These are phyloP conservation scores for Oegoconia quadripuncta DNA, from an alignment of 2,888 invertebrate species.

Conservation along the genomic window DNA sequence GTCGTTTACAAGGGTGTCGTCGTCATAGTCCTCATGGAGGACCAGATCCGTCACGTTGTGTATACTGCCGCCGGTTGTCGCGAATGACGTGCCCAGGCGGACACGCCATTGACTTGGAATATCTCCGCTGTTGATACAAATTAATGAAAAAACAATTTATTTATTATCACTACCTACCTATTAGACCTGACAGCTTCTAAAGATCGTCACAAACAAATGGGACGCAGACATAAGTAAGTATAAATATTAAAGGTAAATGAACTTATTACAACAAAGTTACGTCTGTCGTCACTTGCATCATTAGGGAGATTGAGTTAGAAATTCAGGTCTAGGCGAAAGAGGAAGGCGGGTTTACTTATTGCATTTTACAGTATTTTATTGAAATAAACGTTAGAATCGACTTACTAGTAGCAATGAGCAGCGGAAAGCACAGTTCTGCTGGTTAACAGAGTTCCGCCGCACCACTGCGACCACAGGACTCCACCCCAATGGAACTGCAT, in stretches of 20 bases:
- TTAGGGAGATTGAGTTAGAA: too few species aligned
- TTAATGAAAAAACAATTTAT: background rate
- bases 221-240: background rate
- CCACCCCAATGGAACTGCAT: slow-evolving; percentile 36
- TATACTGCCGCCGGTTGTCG: slow-evolving; percentile 29
- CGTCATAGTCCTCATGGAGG: slow-evolving; percentile 31
- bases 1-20: slow-evolving; percentile 29
- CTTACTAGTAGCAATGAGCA: slow-evolving; percentile 29
- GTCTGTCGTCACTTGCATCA: too few species aligned
- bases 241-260: background rate
- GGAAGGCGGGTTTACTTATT: too few species aligned
- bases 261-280: too few species aligned
- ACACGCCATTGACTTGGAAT: slow-evolving; percentile 34
- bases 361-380: background rate
- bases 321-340: too few species aligned
- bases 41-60: slow-evolving; percentile 25
- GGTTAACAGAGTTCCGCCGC: slow-evolving; percentile 47
- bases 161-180: background rate
- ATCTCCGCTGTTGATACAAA: slow-evolving; percentile 34
- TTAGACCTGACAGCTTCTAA: background rate
- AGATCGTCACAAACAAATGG: too few species aligned
- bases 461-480: slow-evolving; percentile 36
- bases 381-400: background rate
- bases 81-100: slow-evolving; percentile 30
- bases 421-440: slow-evolving; percentile 39